Evolutionary conservation across 2,113 vertebrate species (phyloP).

Genomic region (Patagioenas fasciata): DNA sequence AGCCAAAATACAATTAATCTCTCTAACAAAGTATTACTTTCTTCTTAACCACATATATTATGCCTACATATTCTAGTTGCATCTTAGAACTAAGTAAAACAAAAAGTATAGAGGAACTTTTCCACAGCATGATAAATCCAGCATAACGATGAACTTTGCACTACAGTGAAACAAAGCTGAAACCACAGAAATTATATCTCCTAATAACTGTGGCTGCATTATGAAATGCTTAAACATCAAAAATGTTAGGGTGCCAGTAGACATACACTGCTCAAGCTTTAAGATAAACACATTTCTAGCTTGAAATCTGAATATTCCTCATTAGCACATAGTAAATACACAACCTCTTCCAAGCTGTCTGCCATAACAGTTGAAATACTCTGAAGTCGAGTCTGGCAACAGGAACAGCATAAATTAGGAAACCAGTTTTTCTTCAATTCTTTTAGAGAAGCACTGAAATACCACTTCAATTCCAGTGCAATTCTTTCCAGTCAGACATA

Average conservation of each 20-base stretch:
- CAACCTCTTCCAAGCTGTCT: neutral
- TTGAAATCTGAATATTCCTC: neutral
- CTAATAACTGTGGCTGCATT: neutral
- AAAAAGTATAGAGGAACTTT: neutral
- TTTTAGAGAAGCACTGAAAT: neutral
- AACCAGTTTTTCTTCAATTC: neutral
- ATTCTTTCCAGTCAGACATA: neutral
- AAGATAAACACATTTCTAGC: neutral
- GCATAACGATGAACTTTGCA: neutral
- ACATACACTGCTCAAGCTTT: neutral
- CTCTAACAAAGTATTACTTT: neutral
- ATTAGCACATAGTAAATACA: neutral
- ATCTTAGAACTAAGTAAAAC: neutral
- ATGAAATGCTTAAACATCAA: neutral
- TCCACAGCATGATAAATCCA: neutral
- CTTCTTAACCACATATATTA: neutral
- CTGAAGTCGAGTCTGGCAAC: neutral
- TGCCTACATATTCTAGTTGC: neutral
- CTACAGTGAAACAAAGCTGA: neutral
- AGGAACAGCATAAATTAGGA: neutral
- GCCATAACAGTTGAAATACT: fast-evolving
- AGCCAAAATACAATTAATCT: neutral
- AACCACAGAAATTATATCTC: neutral
- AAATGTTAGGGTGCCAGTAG: neutral
- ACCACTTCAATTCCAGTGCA: neutral